Evolutionary conservation across 1,140 invertebrate genomes (phyloP), one percentile per base, ranked within the genome.

Genomic region (Psilanteris sp.): DNA sequence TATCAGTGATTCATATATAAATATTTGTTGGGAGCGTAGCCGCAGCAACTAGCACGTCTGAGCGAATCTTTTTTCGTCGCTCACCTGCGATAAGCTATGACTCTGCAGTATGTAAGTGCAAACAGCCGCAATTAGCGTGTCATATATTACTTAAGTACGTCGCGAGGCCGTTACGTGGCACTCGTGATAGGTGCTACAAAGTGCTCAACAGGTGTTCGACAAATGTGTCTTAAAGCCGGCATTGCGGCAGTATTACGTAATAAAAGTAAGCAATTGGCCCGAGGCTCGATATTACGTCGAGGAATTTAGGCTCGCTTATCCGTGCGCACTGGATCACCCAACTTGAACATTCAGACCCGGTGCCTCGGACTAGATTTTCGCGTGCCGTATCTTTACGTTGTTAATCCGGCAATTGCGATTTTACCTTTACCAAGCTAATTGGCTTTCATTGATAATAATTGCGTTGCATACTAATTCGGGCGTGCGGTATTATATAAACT

Each of bases 171-270:
- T 78, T 70, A 74, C 64, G 59, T 71, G 57, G 64, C 50, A 78
- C 55, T 71, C 52, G 39, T 59, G 64, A 78, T 74, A 73, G 50
- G 59, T 59, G 70, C 64, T 78, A 74, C 70, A 74, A 73, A 77
- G 52, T 78, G 76, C 9, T 78, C 70, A 78, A 78, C 76, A 78
- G 76, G 70, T 78, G 75, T 78, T 78, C 70, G 75, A 73, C 68
- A 78, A 78, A 78, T 61, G 75, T 78, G 64, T 78, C 75, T 78
- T 78, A 78, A 78, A 57, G 22, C 70, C 68, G 48, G 67, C 64
- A 61, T 62, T 68, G 64, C 62, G 39, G 48, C 48, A n/a, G 68
- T 59, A 61, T 74, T 73, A 67, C 70, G 61, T 74, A 73, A 78
- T 74, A 78, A 73, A 74, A 78, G 70, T 74, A 78, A 78, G 70